Base-by-base conservation (phyloP, 2,888 invertebrate genomes). In the Lamellibrachia columna region DNA sequence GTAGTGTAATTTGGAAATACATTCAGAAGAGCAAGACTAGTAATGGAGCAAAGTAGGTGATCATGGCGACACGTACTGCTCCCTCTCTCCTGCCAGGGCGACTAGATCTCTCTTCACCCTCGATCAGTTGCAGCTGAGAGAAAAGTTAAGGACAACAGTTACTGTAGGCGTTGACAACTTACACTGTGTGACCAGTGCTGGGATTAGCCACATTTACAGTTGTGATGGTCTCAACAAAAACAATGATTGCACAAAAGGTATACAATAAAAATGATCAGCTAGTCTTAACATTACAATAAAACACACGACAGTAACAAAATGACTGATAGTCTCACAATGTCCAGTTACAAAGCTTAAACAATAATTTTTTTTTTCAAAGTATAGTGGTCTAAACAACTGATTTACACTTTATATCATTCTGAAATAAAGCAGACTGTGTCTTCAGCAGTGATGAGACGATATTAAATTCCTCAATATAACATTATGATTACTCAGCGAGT, bases 41-140 rank as follows among this genome's bases (percentile, higher is more conserved):
- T 55, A 55, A 55, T 9, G 9, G 55, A 55, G 55, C 9, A 7
- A 9, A 7, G 55, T 55, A 55, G 55, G 9, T 55, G 55, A 55
- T 40, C 40, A 40, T 40, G 40, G 7, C 90, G 9, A 92, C 9
- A 92, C 93, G 91, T 75, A 93, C 95, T 58, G 93, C 94, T 55
- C 94, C 94, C 28, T 93, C 95, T 40, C 94, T 95, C n/a, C 94
- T 93, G 52, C 94, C 93, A 53, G 95, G 94, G 15, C 94, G 94
- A 90, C 94, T 93, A 60, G 94, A 93, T 90, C 95, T 95, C 94
- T 96, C 96, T 93, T 96, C 96, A 40, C 96, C 96, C 93, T 96
- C 96, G 93, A 96, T 96, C 94, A 96, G 93, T 22, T 94, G 93
- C 90, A 96, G 94, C 96, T 96, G 92, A 53, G 8, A 8, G 53